Evolutionary conservation across 2,888 invertebrate species (phyloP).

Genomic region (Toxonevra muliebris): DNA sequence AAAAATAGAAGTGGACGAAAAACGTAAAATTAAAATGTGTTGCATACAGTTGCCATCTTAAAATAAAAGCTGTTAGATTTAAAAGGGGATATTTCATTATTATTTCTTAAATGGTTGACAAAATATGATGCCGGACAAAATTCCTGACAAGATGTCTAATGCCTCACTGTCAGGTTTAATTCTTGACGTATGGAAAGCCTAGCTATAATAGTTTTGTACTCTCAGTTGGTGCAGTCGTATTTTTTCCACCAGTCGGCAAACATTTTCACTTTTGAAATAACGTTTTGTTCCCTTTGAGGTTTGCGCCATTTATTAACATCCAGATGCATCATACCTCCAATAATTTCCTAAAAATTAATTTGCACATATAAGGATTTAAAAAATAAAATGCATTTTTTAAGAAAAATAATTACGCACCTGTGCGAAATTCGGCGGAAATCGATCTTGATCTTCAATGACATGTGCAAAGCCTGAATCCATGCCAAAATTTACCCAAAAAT

Average conservation of each 20-base stretch:
- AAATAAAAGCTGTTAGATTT: no score
- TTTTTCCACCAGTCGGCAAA: conserved; percentile 78
- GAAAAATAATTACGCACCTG: conserved; percentile 68
- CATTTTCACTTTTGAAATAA: conserved; percentile 72
- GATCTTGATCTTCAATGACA: conserved; percentile 91
- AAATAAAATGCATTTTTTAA: neutral
- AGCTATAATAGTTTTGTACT: no score
- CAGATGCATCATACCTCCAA: conserved; percentile 93
- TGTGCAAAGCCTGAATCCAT: conserved; percentile 93
- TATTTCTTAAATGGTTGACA: no score
- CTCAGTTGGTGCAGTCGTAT: conserved; percentile 68
- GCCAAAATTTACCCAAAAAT: conserved; percentile 95
- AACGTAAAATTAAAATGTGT: no score
- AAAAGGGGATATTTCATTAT: no score
- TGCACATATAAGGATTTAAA: conserved; percentile 6
- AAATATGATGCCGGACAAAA: no score
- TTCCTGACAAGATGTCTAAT: no score
- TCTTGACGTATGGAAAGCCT: no score
- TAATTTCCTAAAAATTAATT: conserved; percentile 75
- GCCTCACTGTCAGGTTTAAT: no score
- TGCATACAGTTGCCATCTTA: no score
- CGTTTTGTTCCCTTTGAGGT: conserved; percentile 72
- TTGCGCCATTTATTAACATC: conserved; percentile 88
- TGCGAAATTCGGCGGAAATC: conserved; percentile 90
- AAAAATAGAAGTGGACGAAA: no score